Evolutionary conservation across 2,888 invertebrate species (phyloP).

Genomic region (Dugesia japonica): DNA sequence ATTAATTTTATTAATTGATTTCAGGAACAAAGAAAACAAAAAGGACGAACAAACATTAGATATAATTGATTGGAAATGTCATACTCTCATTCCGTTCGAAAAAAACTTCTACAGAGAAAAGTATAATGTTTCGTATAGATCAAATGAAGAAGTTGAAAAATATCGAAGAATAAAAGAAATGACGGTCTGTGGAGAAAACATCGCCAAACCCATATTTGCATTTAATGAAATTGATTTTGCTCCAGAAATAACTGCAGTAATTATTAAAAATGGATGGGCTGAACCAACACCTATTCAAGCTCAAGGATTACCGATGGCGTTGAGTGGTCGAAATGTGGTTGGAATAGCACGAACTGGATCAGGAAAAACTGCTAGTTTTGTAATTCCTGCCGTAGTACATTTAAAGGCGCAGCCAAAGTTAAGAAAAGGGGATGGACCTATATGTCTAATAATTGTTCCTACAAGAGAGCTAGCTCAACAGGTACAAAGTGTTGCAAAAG

Average conservation of each 20-base stretch:
- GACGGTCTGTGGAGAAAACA: constrained; percentile 13
- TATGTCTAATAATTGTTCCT: constrained; percentile 60
- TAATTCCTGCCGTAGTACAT: constrained; percentile 72
- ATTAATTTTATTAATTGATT: no score
- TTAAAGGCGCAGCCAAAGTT: constrained; percentile 74
- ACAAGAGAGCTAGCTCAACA: constrained; percentile 54
- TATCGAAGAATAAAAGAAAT: not conserved
- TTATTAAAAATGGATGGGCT: constrained; percentile 40
- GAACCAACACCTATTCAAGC: constrained; percentile 82
- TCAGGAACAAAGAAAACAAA: not conserved
- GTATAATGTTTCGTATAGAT: not conserved
- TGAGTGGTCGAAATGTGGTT: constrained; percentile 46
- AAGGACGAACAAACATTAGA: not conserved
- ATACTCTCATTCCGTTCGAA: not conserved
- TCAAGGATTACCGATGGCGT: constrained; percentile 65
- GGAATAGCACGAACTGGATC: constrained; percentile 49
- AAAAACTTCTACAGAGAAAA: constrained; percentile 6
- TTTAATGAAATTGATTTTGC: constrained; percentile 16
- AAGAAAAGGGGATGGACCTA: constrained; percentile 74
- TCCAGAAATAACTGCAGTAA: not conserved
- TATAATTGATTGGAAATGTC: not conserved
- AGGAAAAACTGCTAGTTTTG: constrained; percentile 55
- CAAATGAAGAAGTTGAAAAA: not conserved
- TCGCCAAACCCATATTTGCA: not conserved
- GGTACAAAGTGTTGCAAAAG: constrained; percentile 58